Conservation (phyloP, 37 sponge, comb jelly and placozoan species). For the Ianthella basta region DNA sequence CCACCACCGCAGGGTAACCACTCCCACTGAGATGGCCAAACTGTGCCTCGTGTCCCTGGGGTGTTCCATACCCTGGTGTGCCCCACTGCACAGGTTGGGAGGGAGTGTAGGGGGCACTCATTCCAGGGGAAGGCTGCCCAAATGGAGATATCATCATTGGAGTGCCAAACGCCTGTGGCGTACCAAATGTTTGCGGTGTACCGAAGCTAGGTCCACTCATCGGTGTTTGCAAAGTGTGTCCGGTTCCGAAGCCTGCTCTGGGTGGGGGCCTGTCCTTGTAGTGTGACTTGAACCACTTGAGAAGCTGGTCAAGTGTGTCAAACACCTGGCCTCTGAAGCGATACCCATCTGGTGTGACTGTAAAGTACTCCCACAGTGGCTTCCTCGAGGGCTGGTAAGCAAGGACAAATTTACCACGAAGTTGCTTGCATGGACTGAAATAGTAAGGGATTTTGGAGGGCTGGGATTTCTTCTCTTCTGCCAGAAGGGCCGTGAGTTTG, state of each 20-base stretch:
- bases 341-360: conserved; percentile 84
- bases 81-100: conserved; percentile 39
- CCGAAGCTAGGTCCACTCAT: not conserved
- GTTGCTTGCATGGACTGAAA: conserved; percentile 83
- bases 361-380: conserved; percentile 74
- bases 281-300: conserved; percentile 93
- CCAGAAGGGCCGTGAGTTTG: conserved; percentile 66
- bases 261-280: conserved; percentile 69
- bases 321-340: conserved; percentile 73
- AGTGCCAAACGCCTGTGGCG: not conserved
- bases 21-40: no score
- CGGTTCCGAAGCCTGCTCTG: conserved; percentile 4
- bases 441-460: conserved; percentile 94
- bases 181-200: not conserved
- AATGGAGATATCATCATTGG: conserved; percentile 33
- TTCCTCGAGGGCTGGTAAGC: conserved; percentile 88
- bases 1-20: no score
- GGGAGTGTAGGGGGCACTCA: conserved; percentile 62
- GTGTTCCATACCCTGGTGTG: not conserved
- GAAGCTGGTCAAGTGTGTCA: conserved; percentile 51
- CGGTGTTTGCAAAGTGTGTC: conserved; percentile 19
- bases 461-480: conserved; percentile 76
- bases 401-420: conserved; percentile 86
- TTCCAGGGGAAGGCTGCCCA: conserved; percentile 9
- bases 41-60: no score